A percentile compares a stretch with the other conserved stretches of the same genome.
phyloP scores from a whole-genome alignment of 2,113 vertebrate species.

The Mus spicilegus region DNA sequence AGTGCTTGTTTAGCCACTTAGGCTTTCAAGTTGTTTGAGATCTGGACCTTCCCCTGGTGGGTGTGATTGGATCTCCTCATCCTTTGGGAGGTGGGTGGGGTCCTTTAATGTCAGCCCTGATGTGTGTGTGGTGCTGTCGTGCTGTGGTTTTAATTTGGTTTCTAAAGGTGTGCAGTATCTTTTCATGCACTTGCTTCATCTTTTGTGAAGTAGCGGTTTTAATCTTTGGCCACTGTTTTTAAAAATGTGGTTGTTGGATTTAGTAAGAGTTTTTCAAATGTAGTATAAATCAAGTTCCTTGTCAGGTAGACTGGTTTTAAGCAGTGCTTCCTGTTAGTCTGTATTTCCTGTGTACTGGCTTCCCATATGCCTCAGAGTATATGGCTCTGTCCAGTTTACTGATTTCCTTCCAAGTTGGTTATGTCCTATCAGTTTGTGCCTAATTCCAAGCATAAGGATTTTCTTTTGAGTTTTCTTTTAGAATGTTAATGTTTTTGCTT shows the following conservation, averaged over 20 bases:
- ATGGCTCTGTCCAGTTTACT: neutral
- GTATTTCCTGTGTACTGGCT: neutral
- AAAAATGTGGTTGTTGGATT: neutral
- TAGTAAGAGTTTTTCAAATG: neutral
- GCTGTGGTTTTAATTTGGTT: neutral
- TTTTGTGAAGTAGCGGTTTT: neutral
- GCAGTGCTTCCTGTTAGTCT: neutral
- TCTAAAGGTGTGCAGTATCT: neutral
- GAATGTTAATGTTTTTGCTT: neutral
- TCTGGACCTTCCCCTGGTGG: neutral
- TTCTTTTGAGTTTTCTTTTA: neutral
- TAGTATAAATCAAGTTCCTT: neutral
- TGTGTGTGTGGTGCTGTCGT: neutral
- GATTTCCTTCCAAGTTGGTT: neutral
- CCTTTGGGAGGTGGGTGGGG: neutral
- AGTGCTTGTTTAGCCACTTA: neutral
- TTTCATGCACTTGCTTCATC: neutral
- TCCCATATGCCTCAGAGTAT: neutral
- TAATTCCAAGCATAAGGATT: neutral
- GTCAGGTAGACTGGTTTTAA: neutral
- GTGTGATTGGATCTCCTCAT: neutral
- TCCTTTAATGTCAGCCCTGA: neutral
- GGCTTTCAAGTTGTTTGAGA: neutral
- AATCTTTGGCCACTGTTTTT: neutral
- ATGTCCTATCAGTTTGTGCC: neutral